Conservation (phyloP, 2,888 invertebrate species). For the Nomada fucata region DNA sequence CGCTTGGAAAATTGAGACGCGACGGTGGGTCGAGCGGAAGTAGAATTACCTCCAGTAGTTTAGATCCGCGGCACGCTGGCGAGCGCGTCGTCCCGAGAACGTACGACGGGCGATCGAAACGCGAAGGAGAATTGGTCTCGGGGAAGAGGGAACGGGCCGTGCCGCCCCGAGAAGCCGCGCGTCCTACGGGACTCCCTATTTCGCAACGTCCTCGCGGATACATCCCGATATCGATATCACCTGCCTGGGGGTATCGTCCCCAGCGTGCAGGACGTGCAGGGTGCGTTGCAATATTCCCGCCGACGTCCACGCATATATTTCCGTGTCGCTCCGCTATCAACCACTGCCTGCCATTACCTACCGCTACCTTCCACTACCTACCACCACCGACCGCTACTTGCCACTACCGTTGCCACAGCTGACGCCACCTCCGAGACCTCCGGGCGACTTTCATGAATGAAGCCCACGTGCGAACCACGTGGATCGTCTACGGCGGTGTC, state of each 20-base stretch:
- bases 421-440: conserved; percentile 60
- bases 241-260: no score
- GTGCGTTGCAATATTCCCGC: no score
- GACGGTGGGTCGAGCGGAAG: not conserved
- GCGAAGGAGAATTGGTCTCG: not conserved
- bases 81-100: not conserved
- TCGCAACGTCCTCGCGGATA: no score
- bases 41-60: not conserved
- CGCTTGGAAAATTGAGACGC: no score
- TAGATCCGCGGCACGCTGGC: conserved; percentile 6
- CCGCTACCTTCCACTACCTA: conserved; percentile 35
- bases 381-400: conserved; percentile 42
- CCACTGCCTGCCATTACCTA: conserved; percentile 40
- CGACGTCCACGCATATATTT: not conserved
- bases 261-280: no score
- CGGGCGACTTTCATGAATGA: conserved; percentile 77
- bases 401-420: conserved; percentile 54
- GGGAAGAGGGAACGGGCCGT: not conserved
- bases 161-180: not conserved
- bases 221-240: no score
- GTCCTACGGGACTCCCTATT: no score
- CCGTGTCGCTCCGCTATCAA: conserved; percentile 22
- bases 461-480: conserved; percentile 79
- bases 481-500: conserved; percentile 61
- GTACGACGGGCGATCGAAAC: not conserved